Evolutionary conservation across 2,113 vertebrate genomes (phyloP).

Genomic region (Fulica atra): DNA sequence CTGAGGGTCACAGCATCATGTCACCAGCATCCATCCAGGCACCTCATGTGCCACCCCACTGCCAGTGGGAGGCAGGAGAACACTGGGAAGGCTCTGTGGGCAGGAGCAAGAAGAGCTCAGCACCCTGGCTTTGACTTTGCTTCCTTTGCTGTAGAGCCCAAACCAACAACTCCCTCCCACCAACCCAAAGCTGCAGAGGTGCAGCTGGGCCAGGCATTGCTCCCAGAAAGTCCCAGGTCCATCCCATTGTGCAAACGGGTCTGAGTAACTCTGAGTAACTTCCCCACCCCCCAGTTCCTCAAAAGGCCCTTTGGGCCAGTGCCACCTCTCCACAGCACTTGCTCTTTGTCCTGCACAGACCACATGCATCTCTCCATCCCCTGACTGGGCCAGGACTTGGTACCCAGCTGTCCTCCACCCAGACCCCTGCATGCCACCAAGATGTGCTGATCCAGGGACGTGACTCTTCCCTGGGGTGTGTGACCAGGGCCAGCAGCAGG

Average conservation of each 20-base stretch:
- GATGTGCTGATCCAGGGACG: background rate
- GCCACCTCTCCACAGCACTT: background rate
- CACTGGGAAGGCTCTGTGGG: accelerated
- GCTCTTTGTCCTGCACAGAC: background rate
- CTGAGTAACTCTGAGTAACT: background rate
- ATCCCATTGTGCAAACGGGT: background rate
- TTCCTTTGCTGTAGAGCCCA: background rate
- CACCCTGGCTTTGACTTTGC: background rate
- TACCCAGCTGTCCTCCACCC: background rate
- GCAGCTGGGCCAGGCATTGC: background rate
- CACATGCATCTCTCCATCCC: background rate
- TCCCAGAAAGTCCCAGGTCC: background rate
- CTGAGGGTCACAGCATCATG: background rate
- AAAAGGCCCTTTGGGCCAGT: background rate
- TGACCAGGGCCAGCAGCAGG: background rate
- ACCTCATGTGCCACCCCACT: background rate
- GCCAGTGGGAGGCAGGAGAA: background rate
- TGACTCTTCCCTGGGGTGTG: accelerated
- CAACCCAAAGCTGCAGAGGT: background rate
- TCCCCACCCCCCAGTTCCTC: background rate
- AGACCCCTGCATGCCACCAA: background rate
- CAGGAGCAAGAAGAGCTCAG: background rate
- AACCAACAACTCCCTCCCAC: background rate
- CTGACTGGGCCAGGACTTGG: background rate
- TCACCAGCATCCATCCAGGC: background rate